Evolutionary conservation across 2,888 invertebrate genomes (phyloP).

Genomic region (Eudemis profundana): DNA sequence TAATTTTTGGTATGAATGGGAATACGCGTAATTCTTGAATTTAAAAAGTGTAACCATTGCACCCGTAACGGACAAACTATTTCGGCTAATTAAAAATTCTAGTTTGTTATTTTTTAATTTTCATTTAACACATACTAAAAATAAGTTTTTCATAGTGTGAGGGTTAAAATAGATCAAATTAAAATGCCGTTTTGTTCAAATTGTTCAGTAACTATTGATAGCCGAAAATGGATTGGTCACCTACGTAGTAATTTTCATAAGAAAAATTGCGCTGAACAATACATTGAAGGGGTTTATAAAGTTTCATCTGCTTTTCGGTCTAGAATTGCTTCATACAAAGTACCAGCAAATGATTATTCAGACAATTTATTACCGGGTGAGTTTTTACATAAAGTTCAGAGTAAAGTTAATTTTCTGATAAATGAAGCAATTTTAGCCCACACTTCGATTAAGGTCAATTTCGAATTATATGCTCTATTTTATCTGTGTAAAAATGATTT

Average conservation of each 20-base stretch:
- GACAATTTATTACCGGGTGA: neutral
- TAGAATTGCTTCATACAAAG: constrained; percentile 2
- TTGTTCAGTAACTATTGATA: neutral
- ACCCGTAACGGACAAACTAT: too few relatives aligned
- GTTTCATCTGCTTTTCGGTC: neutral
- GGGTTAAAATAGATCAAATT: neutral
- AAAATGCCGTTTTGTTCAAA: constrained; percentile 5
- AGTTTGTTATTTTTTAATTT: neutral
- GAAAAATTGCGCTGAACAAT: neutral
- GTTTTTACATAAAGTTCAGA: too few relatives aligned
- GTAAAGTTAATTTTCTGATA: too few relatives aligned
- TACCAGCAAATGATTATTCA: neutral
- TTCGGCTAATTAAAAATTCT: too few relatives aligned
- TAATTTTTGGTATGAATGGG: too few relatives aligned
- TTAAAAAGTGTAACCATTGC: too few relatives aligned
- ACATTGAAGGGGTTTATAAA: neutral
- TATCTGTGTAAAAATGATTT: too few relatives aligned
- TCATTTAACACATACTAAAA: neutral
- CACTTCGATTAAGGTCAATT: too few relatives aligned
- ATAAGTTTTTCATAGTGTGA: neutral
- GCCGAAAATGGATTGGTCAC: neutral
- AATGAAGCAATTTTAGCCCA: too few relatives aligned
- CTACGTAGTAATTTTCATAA: constrained; percentile 1
- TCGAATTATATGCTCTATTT: too few relatives aligned
- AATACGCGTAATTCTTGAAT: too few relatives aligned